Evolutionary conservation across 2,113 vertebrate species (phyloP), one percentile per base, ranked within the genome.

Genomic region (Phodopus roborovskii): DNA sequence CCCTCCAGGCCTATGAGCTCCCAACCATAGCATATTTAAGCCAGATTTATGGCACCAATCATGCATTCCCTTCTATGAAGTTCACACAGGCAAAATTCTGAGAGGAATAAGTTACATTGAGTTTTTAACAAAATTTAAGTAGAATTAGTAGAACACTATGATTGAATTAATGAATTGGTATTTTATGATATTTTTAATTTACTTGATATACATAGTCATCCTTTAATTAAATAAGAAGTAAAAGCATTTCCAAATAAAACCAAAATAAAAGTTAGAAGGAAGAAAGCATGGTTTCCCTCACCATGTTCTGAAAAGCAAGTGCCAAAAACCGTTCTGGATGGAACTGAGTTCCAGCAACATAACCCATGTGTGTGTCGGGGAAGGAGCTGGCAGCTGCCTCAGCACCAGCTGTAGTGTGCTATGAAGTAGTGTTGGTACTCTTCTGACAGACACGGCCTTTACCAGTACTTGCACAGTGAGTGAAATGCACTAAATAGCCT

Each of bases 161-260:
- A 58, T 8, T 73, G 75, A 42, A 33, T 9, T 33, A 15, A 16
- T 39, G 33, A 86, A 39, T n/a, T 75, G 8, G 24, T 50, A 56
- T 58, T 68, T 60, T 20, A 17, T 36, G 17, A 42, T 26, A 30
- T 87, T 64, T 77, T 78, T 26, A 7, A 3, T 48, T 70, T 70
- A n/a, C 28, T 64, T 56, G 13, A n/a, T 66, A 48, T 16, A 28
- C 19, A 36, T 45, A 17, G 16, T 56, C n/a, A 36, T 82, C 30
- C 33, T 58, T 88, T 33, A 81, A n/a, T 50, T 70, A 79, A 75
- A 79, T 62, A 64, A 26, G n/a, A 74, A 78, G 22, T 36, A 60
- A 79, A 39, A 50, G 3, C 5, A 81, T 42, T 91, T 89, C 50
- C 62, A 94, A 71, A 42, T 92, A 88, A 74, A 94, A 30, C 53